Evolutionary conservation across 2,113 vertebrate species (phyloP), one percentile per base, ranked within the genome.

Genomic region (Hylia prasina): DNA sequence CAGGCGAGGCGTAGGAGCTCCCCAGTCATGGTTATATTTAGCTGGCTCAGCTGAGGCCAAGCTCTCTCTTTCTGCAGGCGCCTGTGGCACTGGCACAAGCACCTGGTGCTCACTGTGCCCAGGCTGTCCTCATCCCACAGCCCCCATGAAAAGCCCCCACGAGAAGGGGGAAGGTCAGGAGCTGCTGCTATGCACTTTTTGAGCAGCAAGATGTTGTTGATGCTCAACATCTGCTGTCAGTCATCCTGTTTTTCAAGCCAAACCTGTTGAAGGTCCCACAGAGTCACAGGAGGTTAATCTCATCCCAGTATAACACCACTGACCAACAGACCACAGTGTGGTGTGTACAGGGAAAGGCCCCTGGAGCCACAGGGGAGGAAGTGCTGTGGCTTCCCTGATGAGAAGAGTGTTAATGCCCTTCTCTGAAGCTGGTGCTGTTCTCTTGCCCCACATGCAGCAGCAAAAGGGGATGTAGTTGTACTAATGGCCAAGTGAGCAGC

Each of bases 71-170:
- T 22, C 48, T 3, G 4, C 51, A n/a, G 71, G 53, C 0, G 0
- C 35, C 48, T 25, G 11, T 7, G 11, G 68, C 77, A 33, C 33
- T 6, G 2, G 22, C 14, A 31, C 18, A 10, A 60, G 68, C n/a
- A 69, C 40, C 45, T 3, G 1, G 20, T 57, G 37, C 50, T 45
- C 0, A 0, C 45, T 1, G 0, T 84, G 50, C 58, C 54, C 30
- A 19, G 58, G 28, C 44, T 83, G 40, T 56, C 7, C 57, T 58
- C 5, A 0, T 6, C 18, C 10, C 4, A 7, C 51, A 82, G 65
- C 11, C 47, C 58, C n/a, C 57, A 2, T 0, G 1, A 81, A 56
- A 77, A 82, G 35, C 16, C 24, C 27, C 40, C 3, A 1, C 0
- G 7, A 44, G 60, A 60, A 24, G 10, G 30, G 16, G 40, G 19